Conservation (phyloP, 1,140 invertebrate genomes). For the Drosophila navojoa region DNA sequence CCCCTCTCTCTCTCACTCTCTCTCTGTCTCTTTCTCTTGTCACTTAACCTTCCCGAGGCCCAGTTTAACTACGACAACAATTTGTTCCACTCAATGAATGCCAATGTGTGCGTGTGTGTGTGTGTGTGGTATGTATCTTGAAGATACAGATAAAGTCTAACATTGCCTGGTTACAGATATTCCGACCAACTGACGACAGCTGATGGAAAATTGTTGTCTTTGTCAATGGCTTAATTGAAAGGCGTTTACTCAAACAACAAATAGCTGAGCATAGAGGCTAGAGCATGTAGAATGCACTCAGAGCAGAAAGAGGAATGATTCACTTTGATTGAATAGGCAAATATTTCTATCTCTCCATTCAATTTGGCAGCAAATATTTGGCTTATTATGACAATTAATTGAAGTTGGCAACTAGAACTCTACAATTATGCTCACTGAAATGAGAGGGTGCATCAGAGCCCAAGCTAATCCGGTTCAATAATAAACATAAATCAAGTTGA, state of each 20-base stretch:
- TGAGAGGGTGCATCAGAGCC: no score
- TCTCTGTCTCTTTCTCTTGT: conserved; percentile 41
- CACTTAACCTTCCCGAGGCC: conserved; percentile 43
- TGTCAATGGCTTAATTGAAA: conserved; percentile 21
- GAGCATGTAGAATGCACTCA: no score
- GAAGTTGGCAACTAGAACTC: not conserved
- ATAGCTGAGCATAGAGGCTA: no score
- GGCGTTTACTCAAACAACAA: not conserved
- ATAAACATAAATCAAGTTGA: no score
- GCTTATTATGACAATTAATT: no score
- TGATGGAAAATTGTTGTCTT: conserved; percentile 9
- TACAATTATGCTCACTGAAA: no score
- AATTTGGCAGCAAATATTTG: no score
- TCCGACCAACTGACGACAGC: not conserved
- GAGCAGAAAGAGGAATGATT: no score
- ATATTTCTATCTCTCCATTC: no score
- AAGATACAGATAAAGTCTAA: conserved; percentile 9
- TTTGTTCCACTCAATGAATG: conserved; percentile 36
- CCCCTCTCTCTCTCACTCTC: conserved; percentile 34
- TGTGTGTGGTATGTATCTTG: conserved; percentile 13
- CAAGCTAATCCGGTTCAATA: no score
- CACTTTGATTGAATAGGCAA: no score
- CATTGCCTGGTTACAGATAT: conserved; percentile 9
- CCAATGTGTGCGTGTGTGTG: not conserved
- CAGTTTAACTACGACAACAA: conserved; percentile 14